phyloP scores from a whole-genome alignment of 1,140 invertebrate genomes.

The Rhopalosiphum maidis region DNA sequence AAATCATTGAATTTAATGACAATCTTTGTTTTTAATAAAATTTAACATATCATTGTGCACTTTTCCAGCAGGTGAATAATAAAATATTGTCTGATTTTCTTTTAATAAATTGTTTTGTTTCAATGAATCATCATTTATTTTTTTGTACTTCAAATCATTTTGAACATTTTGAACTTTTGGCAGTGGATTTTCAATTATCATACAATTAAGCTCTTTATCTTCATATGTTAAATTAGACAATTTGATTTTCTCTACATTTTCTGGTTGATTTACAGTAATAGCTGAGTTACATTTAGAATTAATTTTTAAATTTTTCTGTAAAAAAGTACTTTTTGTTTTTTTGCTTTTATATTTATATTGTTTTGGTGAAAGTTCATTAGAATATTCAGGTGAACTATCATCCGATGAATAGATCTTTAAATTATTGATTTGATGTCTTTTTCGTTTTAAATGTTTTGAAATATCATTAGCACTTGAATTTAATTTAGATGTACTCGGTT shows the following conservation, averaged over 20 bases:
- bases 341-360: neutral
- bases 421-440: neutral
- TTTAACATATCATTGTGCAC: conserved; percentile 19
- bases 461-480: too few species aligned
- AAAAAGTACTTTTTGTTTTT: neutral
- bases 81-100: neutral
- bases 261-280: neutral
- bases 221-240: too few species aligned
- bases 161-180: neutral
- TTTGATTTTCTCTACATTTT: neutral
- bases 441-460: neutral
- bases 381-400: neutral
- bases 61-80: neutral
- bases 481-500: neutral
- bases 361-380: neutral
- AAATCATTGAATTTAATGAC: neutral
- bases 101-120: neutral
- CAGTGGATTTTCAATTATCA: neutral
- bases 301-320: neutral
- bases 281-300: neutral
- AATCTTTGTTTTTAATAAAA: neutral
- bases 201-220: neutral
- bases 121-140: neutral
- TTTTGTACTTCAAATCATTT: neutral
- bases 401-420: neutral